These are phyloP conservation scores for Caenorhabditis doughertyi DNA, from an alignment of 2,888 invertebrate species.

Conservation along the genomic window DNA sequence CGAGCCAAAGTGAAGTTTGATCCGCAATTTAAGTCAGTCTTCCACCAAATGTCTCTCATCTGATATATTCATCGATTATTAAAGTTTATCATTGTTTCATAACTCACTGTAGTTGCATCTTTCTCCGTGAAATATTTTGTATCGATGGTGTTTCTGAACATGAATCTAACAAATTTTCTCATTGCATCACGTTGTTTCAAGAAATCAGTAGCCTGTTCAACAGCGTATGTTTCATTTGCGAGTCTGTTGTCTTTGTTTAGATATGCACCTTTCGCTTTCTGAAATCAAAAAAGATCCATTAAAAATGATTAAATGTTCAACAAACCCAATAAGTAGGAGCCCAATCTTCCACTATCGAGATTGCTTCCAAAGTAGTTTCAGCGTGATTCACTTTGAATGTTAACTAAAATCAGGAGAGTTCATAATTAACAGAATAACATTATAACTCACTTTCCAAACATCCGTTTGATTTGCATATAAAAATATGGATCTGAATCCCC, in stretches of 20 bases:
- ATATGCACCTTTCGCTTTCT: conserved; percentile 32
- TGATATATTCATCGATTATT: background rate
- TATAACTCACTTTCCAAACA: conserved; percentile 22
- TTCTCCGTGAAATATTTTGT: conserved; percentile 27
- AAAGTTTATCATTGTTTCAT: background rate
- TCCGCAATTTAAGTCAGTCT: conserved; percentile 7
- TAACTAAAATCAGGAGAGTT: conserved; percentile 6
- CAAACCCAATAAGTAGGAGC: conserved; percentile 6
- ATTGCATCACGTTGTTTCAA: conserved; percentile 24
- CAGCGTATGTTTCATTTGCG: conserved; percentile 8
- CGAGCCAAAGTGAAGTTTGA: conserved; percentile 17
- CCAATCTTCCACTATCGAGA: background rate
- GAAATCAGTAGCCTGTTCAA: background rate
- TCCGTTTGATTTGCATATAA: conserved; percentile 16
- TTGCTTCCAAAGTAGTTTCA: background rate
- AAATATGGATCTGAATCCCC: conserved; percentile 27
- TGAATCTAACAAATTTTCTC: conserved; percentile 21
- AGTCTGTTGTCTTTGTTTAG: conserved; percentile 22
- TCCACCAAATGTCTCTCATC: conserved; percentile 47
- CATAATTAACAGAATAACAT: background rate
- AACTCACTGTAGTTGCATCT: conserved; percentile 14
- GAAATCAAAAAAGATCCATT: background rate
- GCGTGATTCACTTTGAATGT: conserved; percentile 34
- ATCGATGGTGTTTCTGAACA: conserved; percentile 26
- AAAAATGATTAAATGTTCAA: background rate